These are phyloP conservation scores for Spongilla lacustris DNA, from an alignment of 37 sponge, comb jelly and placozoan genomes.

Conservation along the genomic window DNA sequence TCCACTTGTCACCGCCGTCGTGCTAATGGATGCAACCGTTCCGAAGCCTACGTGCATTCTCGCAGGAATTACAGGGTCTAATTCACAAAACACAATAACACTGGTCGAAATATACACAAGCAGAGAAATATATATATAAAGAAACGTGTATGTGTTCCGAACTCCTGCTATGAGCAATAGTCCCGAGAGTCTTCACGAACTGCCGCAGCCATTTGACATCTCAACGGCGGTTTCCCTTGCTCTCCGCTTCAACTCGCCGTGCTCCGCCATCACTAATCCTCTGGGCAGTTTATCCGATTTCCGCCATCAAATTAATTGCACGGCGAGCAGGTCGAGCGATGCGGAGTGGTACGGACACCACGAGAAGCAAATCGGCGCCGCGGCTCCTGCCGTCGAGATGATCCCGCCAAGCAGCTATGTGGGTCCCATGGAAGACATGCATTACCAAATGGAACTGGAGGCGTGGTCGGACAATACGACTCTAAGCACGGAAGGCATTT, in stretches of 20 bases:
- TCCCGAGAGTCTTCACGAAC: conserved; percentile 22
- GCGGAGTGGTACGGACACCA: background rate
- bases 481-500: background rate
- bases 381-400: background rate
- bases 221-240: conserved; percentile 50
- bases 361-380: background rate
- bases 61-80: conserved; percentile 6
- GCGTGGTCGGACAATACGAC: conserved; percentile 23
- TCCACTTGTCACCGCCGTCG: background rate
- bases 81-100: conserved; percentile 8
- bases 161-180: conserved; percentile 26
- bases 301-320: background rate
- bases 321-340: conserved; percentile 5
- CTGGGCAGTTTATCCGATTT: background rate
- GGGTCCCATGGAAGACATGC: background rate
- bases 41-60: conserved; percentile 10
- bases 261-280: background rate
- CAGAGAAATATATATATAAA: background rate
- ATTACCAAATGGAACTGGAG: conserved; percentile 17
- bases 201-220: conserved; percentile 55
- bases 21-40: background rate
- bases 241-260: conserved; percentile 28
- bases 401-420: background rate
- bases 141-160: background rate
- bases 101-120: background rate